Conservation (phyloP, 2,888 invertebrate species). For the Agrotis segetum region DNA sequence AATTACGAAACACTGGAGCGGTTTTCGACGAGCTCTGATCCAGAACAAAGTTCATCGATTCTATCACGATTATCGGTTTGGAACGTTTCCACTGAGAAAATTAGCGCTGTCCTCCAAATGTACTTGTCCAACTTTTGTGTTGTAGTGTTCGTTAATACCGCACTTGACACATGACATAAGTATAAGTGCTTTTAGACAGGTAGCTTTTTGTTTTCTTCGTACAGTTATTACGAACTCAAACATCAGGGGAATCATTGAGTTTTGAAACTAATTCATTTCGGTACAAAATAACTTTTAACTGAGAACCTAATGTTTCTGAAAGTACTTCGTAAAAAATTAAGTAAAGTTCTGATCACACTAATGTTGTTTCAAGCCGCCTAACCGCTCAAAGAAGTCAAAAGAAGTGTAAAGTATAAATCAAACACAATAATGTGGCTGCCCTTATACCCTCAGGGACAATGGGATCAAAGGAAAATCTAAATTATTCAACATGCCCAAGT, state of each 20-base stretch:
- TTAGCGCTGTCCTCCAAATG: slow-evolving; percentile 63
- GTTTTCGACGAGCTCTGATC: slow-evolving; percentile 81
- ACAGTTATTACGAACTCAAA: slow-evolving; percentile 16
- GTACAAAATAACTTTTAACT: slow-evolving; percentile 28
- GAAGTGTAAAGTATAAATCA: slow-evolving; percentile 67
- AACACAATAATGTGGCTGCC: slow-evolving; percentile 68
- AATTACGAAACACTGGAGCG: slow-evolving; percentile 89
- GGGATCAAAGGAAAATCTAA: slow-evolving; percentile 74
- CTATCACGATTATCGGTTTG: slow-evolving; percentile 83
- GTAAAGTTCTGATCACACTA: slow-evolving; percentile 49
- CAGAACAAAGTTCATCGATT: slow-evolving; percentile 87
- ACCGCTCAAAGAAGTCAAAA: slow-evolving; percentile 51
- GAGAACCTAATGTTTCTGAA: slow-evolving; percentile 8
- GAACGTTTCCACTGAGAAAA: slow-evolving; percentile 69
- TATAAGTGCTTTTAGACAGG: slow-evolving; percentile 39
- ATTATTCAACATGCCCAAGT: slow-evolving; percentile 72
- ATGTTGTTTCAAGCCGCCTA: slow-evolving; percentile 53
- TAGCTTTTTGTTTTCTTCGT: slow-evolving; percentile 18
- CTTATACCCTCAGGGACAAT: slow-evolving; percentile 67
- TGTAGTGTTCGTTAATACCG: slow-evolving; percentile 37
- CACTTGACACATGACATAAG: slow-evolving; percentile 33
- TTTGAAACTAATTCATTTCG: slow-evolving; percentile 34
- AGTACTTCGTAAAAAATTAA: slow-evolving; percentile 28
- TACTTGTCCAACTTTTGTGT: slow-evolving; percentile 49
- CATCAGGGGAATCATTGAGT: slow-evolving; percentile 11